Conservation (phyloP, 2,797 vertebrate species). For the Syngnathus acus region DNA sequence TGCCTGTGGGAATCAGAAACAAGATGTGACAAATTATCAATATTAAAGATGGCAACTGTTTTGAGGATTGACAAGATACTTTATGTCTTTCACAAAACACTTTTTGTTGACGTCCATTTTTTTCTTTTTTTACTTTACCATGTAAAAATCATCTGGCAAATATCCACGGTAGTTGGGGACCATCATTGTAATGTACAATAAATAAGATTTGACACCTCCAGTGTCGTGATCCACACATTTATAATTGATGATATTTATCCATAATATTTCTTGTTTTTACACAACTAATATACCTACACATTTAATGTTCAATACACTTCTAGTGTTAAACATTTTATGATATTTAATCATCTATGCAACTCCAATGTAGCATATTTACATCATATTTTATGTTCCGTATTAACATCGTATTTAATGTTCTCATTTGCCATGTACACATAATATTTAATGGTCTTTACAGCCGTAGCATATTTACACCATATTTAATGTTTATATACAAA, state of each 20-base stretch:
- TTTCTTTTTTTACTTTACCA: too few relatives aligned
- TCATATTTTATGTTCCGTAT: background rate
- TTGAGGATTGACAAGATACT: background rate
- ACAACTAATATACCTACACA: too few relatives aligned
- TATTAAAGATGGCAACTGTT: background rate
- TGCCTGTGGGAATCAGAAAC: conserved; percentile 61
- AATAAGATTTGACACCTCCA: background rate
- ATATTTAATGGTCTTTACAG: background rate
- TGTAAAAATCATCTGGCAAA: too few relatives aligned
- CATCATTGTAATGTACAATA: too few relatives aligned
- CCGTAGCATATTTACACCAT: background rate
- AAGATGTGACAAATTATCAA: background rate
- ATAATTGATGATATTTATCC: background rate
- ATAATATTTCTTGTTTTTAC: background rate
- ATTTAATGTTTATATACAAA: background rate
- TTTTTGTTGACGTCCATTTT: background rate
- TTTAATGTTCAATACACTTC: background rate
- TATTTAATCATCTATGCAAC: background rate
- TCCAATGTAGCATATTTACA: background rate
- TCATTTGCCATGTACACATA: background rate
- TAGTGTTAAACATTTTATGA: background rate
- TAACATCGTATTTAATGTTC: background rate
- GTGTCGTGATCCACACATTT: background rate
- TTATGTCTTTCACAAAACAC: background rate
- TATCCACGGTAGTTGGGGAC: too few relatives aligned